Conservation (phyloP, 2,113 vertebrate genomes). For the Alligator mississippiensis region DNA sequence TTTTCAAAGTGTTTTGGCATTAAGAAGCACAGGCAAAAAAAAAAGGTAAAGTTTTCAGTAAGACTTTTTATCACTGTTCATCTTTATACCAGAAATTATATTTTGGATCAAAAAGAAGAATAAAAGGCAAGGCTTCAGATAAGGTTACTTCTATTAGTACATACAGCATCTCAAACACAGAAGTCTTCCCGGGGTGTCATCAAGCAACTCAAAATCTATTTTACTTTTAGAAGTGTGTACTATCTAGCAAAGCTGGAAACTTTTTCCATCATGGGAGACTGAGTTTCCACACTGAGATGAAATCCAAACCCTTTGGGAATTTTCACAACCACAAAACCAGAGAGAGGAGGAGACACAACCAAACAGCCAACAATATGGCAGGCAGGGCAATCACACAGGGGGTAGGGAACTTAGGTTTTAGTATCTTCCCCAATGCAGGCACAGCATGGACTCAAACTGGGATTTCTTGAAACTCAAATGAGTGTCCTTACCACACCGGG, state of each 20-base stretch:
- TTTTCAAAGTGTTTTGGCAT: conserved; percentile 26
- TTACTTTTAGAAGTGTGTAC: neutral
- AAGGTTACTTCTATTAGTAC: neutral
- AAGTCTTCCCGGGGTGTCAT: neutral
- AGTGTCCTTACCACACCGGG: no score
- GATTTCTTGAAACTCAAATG: no score
- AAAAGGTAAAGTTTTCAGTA: neutral
- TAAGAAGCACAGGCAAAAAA: neutral
- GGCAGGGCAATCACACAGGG: neutral
- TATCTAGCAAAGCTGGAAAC: neutral
- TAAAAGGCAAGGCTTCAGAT: neutral
- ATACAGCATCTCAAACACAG: neutral
- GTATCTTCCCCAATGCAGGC: neutral
- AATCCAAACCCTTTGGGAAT: neutral
- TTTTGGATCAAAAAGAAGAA: neutral
- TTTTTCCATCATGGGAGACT: neutral
- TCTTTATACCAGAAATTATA: neutral
- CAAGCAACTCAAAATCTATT: neutral
- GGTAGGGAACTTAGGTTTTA: neutral
- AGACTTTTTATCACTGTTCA: neutral
- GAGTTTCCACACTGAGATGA: neutral
- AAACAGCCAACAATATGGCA: neutral
- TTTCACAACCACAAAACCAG: neutral
- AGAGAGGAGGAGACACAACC: neutral
- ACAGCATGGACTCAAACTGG: no score